Percentiles rank a stretch among this genome's conserved stretches.
phyloP scores from a whole-genome alignment of 2,113 vertebrate species.

The Notiomystis cincta region DNA sequence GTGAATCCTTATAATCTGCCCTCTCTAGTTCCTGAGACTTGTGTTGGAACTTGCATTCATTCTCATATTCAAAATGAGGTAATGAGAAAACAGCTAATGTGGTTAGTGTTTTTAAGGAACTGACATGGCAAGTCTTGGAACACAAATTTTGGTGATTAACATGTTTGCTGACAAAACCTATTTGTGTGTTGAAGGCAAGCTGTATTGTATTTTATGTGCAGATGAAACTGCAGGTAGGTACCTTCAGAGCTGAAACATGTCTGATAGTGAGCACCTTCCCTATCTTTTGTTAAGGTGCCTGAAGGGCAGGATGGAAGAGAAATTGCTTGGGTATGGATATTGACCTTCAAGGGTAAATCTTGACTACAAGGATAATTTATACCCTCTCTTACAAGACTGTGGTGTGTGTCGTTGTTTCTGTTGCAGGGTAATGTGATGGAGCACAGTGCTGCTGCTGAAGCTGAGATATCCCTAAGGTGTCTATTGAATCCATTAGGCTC shows the following conservation, averaged over 20 bases:
- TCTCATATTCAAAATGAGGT: slow-evolving; percentile 36
- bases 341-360: background rate
- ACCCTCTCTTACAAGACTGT: background rate
- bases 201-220: background rate
- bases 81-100: slow-evolving; percentile 35
- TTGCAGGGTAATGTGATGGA: background rate
- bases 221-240: background rate
- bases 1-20: background rate
- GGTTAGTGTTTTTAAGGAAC: background rate
- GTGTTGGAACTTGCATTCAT: slow-evolving; percentile 27
- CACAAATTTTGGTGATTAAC: background rate
- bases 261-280: background rate
- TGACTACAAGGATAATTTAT: background rate
- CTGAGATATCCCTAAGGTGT: background rate
- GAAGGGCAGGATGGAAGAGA: background rate
- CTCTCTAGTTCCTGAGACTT: background rate
- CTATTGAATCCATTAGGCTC: background rate
- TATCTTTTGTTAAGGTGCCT: background rate
- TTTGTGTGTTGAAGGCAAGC: background rate
- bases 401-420: background rate
- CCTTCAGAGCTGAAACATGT: background rate
- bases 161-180: slow-evolving; percentile 45
- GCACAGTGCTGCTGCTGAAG: background rate
- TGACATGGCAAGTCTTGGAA: background rate
- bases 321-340: background rate